Base-by-base conservation (phyloP, 1,140 invertebrate species). In the Phymastichus coffea region DNA sequence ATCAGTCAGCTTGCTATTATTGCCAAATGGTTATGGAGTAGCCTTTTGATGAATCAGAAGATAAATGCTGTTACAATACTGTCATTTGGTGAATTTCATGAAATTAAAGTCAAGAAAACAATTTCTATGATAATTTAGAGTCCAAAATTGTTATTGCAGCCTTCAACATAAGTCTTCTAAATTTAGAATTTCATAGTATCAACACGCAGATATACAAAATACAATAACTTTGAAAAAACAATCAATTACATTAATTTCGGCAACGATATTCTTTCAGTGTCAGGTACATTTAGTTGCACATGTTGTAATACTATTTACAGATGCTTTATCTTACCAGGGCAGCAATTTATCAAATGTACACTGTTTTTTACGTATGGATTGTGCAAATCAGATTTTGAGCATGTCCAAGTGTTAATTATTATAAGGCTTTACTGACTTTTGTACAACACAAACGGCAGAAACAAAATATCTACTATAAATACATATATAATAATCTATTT, bases 241-340 rank as follows among this genome's bases (percentile, higher is more conserved):
- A 43, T 33, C 28, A 33, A 33, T 33, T 33, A 33, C 28, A n/a
- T n/a, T n/a, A n/a, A 38, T 60, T 60, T 52, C 28, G 26, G 28
- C 28, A 55, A 25, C 22, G 38, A 23, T 7, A 6, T 30, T 54
- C 15, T 56, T 48, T 28, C 33, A 44, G 23, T 17, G 44, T 55
- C 52, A 55, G 46, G 46, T 61, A 56, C 46, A 48, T 54, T 47
- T 2, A 60, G 35, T 47, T 54, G 43, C 23, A 47, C 22, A 25
- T 43, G 37, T 47, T 23, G 20, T 14, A 4, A 23, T 41, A 60
- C 33, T 60, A 60, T 54, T 48, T 60, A 53, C 43, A 54, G 47
- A 44, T n/a, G 28, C 12, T 44, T 25, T 30, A 48, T 54, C 30
- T 61, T 53, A 53, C 41, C 1, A 28, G 30, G 20, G 17, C 28